phyloP scores from a whole-genome alignment of 2,888 invertebrate species.

The Doris montereyensis region DNA sequence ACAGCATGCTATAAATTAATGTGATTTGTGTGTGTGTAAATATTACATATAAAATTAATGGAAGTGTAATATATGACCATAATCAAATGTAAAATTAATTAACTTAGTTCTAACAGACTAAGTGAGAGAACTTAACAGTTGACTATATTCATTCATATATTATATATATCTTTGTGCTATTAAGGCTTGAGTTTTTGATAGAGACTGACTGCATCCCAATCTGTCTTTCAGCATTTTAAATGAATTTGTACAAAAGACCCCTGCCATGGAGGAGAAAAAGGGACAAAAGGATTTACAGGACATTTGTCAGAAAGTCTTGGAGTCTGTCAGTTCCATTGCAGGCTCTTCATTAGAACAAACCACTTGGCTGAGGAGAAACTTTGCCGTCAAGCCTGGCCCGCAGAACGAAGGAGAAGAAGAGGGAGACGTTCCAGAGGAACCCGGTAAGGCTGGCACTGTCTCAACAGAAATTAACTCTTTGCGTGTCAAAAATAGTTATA shows the following conservation, averaged over 20 bases:
- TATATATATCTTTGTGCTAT: too few relatives aligned
- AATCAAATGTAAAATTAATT: too few relatives aligned
- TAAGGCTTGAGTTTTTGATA: too few relatives aligned
- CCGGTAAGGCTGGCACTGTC: slow-evolving; percentile 41
- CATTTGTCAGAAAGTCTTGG: slow-evolving; percentile 79
- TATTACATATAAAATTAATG: too few relatives aligned
- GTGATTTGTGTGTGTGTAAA: too few relatives aligned
- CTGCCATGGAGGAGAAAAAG: slow-evolving; percentile 83
- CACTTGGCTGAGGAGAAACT: slow-evolving; percentile 87
- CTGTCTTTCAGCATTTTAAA: slow-evolving; percentile 81
- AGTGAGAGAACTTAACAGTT: too few relatives aligned
- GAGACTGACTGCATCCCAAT: too few relatives aligned
- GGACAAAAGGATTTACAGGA: slow-evolving; percentile 85
- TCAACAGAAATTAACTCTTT: neutral
- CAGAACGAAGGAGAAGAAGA: slow-evolving; percentile 69
- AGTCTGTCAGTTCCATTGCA: slow-evolving; percentile 86
- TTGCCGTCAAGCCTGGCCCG: slow-evolving; percentile 80
- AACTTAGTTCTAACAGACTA: too few relatives aligned
- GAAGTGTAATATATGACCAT: too few relatives aligned
- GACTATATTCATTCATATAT: too few relatives aligned
- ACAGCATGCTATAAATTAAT: too few relatives aligned
- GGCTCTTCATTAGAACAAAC: slow-evolving; percentile 93
- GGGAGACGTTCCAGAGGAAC: slow-evolving; percentile 50
- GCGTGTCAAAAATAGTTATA: neutral
- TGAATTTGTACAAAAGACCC: slow-evolving; percentile 86